These are phyloP conservation scores for Artibeus jamaicensis DNA, from an alignment of 2,797 vertebrate genomes.

Conservation along the genomic window DNA sequence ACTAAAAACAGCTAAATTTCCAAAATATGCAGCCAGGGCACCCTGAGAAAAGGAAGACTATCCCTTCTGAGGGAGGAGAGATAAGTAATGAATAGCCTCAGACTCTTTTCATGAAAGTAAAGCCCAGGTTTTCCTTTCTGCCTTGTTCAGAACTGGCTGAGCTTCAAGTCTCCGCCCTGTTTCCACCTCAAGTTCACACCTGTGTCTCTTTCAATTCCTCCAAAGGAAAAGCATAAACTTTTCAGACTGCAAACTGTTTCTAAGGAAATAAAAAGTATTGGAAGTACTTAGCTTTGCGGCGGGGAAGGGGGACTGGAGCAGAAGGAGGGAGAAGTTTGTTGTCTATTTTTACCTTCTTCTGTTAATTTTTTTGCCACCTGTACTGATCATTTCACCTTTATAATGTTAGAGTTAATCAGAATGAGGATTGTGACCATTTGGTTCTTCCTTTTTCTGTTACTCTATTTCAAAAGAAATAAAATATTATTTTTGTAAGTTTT, in stretches of 20 bases:
- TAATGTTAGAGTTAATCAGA: not conserved
- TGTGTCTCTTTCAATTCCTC: not conserved
- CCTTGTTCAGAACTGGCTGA: not conserved
- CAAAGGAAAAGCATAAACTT: not conserved
- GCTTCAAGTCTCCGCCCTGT: not conserved
- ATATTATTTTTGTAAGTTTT: not conserved
- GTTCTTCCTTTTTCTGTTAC: constrained; percentile 27
- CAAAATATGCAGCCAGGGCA: constrained; percentile 31
- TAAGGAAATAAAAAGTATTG: not conserved
- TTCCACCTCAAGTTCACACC: not conserved
- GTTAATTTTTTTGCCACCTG: not conserved
- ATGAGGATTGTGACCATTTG: not conserved
- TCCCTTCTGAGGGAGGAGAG: not conserved
- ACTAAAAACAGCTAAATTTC: constrained; percentile 52
- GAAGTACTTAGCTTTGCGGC: not conserved
- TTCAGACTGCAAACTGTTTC: not conserved
- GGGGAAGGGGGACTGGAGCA: not conserved
- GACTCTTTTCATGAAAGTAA: not conserved
- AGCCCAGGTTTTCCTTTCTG: not conserved
- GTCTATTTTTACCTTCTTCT: not conserved
- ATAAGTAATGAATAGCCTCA: not conserved
- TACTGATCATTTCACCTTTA: not conserved
- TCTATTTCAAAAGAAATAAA: constrained; percentile 46
- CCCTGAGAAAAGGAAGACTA: constrained; percentile 20
- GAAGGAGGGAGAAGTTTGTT: not conserved